phyloP scores from a whole-genome alignment of 2,113 vertebrate species.

The Mobula birostris region DNA sequence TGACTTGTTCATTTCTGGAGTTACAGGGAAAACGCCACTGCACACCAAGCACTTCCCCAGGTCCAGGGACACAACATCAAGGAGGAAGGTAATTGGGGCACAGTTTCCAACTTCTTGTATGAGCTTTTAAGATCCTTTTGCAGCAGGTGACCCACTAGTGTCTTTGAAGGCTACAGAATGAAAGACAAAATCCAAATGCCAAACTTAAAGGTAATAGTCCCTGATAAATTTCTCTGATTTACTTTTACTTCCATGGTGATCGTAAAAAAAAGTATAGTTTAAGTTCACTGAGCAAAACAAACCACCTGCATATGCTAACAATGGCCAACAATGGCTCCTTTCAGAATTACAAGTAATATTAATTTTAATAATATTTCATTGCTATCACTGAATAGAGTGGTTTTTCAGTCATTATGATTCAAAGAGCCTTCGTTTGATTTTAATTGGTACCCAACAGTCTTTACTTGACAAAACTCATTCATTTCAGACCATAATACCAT shows the following conservation, averaged over 20 bases:
- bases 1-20: background rate
- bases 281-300: background rate
- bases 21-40: too few species aligned
- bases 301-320: background rate
- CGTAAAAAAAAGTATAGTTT: background rate
- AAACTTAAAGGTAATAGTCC: background rate
- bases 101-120: background rate
- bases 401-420: background rate
- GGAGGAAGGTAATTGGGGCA: background rate
- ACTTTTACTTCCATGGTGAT: too few species aligned
- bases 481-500: background rate
- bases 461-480: background rate
- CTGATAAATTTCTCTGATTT: too few species aligned
- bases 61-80: background rate
- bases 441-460: background rate
- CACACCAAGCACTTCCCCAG: background rate
- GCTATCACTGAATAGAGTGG: background rate
- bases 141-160: background rate
- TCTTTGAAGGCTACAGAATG: background rate
- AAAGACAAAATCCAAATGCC: background rate
- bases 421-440: background rate
- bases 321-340: background rate
- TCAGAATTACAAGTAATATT: background rate
- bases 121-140: background rate
- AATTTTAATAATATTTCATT: background rate